These are phyloP conservation scores for Daktulosphaira vitifoliae DNA, from an alignment of 1,140 invertebrate species.

Conservation along the genomic window DNA sequence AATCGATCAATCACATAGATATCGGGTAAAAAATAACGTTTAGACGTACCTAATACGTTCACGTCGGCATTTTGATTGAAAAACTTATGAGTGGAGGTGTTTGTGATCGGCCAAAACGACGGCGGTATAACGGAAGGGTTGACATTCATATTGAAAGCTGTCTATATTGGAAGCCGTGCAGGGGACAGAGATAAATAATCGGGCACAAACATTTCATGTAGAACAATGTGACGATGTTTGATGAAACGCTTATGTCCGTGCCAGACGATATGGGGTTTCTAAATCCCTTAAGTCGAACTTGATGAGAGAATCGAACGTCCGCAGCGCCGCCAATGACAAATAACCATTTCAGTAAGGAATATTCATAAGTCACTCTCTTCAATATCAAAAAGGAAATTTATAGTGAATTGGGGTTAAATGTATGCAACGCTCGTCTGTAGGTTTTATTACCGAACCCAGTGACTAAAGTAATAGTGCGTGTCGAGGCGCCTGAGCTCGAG, in stretches of 20 bases:
- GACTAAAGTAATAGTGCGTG: background rate
- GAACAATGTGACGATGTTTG: slow-evolving; percentile 14
- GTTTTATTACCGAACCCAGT: background rate
- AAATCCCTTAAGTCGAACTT: slow-evolving; percentile 29
- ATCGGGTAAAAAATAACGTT: slow-evolving; percentile 1
- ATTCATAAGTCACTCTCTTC: slow-evolving; percentile 3
- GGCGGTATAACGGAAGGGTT: background rate
- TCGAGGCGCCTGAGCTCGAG: background rate
- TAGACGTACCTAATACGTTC: background rate
- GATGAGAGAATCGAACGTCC: slow-evolving; percentile 7
- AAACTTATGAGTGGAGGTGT: too few relatives aligned
- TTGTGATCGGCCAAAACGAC: too few relatives aligned
- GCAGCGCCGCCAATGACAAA: slow-evolving; percentile 16
- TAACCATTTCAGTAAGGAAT: slow-evolving; percentile 5
- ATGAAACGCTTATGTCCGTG: slow-evolving; percentile 19
- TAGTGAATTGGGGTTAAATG: background rate
- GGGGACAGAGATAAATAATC: background rate
- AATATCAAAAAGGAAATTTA: too few relatives aligned
- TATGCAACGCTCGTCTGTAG: slow-evolving; percentile 13
- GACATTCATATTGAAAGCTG: slow-evolving; percentile 1
- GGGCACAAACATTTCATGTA: background rate
- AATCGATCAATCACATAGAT: slow-evolving; percentile 29
- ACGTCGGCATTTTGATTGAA: too few relatives aligned
- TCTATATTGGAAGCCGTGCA: background rate
- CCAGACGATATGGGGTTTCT: background rate